These are phyloP conservation scores for Porphyrio hochstetteri DNA, from an alignment of 2,113 vertebrate species.

Conservation along the genomic window DNA sequence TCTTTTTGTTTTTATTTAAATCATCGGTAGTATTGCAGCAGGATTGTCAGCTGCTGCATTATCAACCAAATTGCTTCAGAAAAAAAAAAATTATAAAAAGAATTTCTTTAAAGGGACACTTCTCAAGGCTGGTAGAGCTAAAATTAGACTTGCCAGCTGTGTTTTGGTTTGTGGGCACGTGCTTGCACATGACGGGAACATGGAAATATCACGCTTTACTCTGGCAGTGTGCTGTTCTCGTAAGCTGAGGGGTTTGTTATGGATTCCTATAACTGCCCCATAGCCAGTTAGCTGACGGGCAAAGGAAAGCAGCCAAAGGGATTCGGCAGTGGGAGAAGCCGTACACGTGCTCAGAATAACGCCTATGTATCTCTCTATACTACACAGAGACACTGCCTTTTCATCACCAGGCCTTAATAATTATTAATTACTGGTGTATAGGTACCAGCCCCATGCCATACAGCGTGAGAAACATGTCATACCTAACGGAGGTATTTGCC, in stretches of 20 bases:
- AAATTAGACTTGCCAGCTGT: constrained; percentile 82
- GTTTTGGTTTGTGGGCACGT: constrained; percentile 76
- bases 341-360: accelerated
- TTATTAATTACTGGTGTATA: not conserved
- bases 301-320: not conserved
- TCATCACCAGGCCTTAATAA: not conserved
- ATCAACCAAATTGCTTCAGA: constrained; percentile 73
- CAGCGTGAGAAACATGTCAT: not conserved
- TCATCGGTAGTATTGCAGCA: constrained; percentile 43
- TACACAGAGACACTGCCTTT: not conserved
- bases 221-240: not conserved
- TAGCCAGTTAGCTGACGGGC: not conserved
- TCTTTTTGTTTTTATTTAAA: constrained; percentile 57
- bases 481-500: not conserved
- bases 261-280: not conserved
- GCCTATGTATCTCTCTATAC: not conserved
- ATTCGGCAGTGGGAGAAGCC: accelerated
- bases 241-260: not conserved
- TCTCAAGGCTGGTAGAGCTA: constrained; percentile 73
- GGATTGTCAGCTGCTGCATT: constrained; percentile 75
- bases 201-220: constrained; percentile 44
- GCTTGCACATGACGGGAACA: constrained; percentile 73
- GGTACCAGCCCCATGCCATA: not conserved
- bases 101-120: constrained; percentile 76
- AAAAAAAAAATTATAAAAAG: constrained; percentile 48